Evolutionary conservation across 2,888 invertebrate genomes (phyloP), one percentile per base, ranked within the genome.

Genomic region (Nephrotoma flavescens): DNA sequence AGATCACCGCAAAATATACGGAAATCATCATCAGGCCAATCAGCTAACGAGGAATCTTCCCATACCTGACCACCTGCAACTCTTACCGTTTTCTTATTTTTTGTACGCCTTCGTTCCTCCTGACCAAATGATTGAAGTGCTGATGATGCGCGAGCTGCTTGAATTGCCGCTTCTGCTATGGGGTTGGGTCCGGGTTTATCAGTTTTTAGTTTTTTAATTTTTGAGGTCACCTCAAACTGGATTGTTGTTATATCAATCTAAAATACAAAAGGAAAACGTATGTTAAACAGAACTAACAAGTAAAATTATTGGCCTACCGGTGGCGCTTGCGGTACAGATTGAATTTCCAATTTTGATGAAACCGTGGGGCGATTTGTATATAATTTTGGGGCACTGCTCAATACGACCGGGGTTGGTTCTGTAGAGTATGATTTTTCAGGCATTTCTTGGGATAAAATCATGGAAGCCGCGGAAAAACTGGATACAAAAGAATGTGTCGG

Each of bases 21-120:
- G 92, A 98, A 99, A 93, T 99, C 99, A 92, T 98, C 98, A 89
- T 97, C 96, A n/a, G 97, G 96, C 99, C 99, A 99, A 90, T 99
- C 99, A 19, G 95, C 92, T 86, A 99, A 92, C 0, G 98, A 97
- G 41, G 94, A 94, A 92, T 99, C 99, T 91, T 99, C 99, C 99
- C 99, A 99, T 0, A 96, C 95, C 89, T 96, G 95, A 0, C 98
- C 98, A 4, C 98, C 99, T 0, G 98, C 99, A 88, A 96, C 96
- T 42, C 99, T 93, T 86, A 99, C 94, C 87, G 97, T 95, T 92
- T 92, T 89, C 88, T 91, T 92, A 88, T 92, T 89, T 86, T 89
- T 89, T 11, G 52, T 86, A 87, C 89, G 89, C 87, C 91, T 91
- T 12, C 91, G 92, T 88, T 93, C 93, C 12, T 93, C 93, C 0